Evolutionary conservation across 2,888 invertebrate genomes (phyloP).

Genomic region (Diaperis boleti): DNA sequence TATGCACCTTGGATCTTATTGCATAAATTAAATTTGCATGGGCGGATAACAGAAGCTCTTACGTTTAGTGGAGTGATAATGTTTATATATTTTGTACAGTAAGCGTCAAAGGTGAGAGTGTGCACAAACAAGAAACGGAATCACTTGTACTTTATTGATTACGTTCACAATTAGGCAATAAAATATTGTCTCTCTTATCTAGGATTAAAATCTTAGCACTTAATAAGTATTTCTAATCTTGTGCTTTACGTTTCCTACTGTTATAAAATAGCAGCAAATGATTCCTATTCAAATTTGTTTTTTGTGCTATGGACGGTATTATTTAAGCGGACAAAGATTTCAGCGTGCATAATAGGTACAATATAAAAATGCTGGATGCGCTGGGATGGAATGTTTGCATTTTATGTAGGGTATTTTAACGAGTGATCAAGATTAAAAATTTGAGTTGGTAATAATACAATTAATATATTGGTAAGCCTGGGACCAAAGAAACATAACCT

Average conservation of each 20-base stretch:
- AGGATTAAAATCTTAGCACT: not conserved
- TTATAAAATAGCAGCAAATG: too few species aligned
- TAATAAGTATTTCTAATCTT: too few species aligned
- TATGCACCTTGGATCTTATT: conserved; percentile 39
- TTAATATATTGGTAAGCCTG: too few species aligned
- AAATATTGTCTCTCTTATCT: not conserved
- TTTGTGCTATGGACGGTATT: not conserved
- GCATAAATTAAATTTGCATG: conserved; percentile 17
- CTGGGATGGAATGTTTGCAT: too few species aligned
- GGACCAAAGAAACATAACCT: too few species aligned
- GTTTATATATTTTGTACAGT: not conserved
- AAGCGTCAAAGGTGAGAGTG: not conserved
- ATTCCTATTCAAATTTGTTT: not conserved
- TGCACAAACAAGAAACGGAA: not conserved
- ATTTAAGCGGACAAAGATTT: not conserved
- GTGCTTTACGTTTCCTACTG: too few species aligned
- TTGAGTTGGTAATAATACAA: too few species aligned
- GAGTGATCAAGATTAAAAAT: too few species aligned
- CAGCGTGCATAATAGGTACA: not conserved
- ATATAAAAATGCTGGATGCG: conserved; percentile 17
- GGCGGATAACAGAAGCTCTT: conserved; percentile 2
- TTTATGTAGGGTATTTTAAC: too few species aligned
- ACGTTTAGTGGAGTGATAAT: not conserved
- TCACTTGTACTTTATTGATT: too few species aligned
- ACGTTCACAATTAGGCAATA: not conserved